These are phyloP conservation scores for Volucella inanis DNA, from an alignment of 2,888 invertebrate species.

Conservation along the genomic window DNA sequence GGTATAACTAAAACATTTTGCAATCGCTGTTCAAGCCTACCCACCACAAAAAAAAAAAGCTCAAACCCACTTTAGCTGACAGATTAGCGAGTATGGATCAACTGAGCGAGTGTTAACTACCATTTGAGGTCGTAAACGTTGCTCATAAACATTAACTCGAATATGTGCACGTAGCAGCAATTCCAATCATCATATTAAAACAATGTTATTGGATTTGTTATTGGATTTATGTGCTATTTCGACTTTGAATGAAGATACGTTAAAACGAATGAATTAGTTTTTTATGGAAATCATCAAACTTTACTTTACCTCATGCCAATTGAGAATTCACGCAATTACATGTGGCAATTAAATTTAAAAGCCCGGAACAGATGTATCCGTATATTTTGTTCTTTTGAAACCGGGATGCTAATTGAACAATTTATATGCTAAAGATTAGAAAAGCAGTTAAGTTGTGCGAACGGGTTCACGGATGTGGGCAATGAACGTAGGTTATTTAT, in stretches of 20 bases:
- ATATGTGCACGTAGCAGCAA: not conserved
- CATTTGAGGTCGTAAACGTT: slow-evolving; percentile 2
- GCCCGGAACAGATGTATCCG: not conserved
- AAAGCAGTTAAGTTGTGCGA: not conserved
- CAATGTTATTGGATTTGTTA: not conserved
- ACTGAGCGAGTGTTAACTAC: not conserved
- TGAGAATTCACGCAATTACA: not conserved
- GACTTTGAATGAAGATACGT: not conserved
- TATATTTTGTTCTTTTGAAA: not conserved
- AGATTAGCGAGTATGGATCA: too few species aligned
- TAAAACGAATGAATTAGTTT: not conserved
- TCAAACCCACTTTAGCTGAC: too few species aligned
- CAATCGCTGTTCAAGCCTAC: too few species aligned
- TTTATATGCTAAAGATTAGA: slow-evolving; percentile 8
- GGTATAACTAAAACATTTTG: too few species aligned
- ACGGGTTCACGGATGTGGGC: not conserved
- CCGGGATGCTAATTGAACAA: not conserved
- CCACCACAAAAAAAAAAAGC: too few species aligned
- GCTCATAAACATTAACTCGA: not conserved
- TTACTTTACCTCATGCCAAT: not conserved
- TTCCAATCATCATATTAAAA: too few species aligned
- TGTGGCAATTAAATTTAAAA: slow-evolving; percentile 13
- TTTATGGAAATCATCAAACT: slow-evolving; percentile 6
- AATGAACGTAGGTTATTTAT: not conserved
- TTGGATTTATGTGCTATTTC: slow-evolving; percentile 5